These are phyloP conservation scores for Guaruba guarouba DNA, from an alignment of 2,113 vertebrate genomes.

Conservation along the genomic window DNA sequence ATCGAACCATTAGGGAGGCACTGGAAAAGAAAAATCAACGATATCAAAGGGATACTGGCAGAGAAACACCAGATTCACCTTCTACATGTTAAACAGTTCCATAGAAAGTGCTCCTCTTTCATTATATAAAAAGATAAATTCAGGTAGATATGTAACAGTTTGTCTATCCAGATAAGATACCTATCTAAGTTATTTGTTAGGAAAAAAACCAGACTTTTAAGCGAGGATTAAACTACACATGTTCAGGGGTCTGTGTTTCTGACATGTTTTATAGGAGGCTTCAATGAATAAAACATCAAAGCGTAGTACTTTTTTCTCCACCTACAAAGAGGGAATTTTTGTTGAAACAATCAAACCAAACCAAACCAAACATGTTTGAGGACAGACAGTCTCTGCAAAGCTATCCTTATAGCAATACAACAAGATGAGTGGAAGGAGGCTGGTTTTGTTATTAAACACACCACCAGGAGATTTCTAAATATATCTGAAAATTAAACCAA, in stretches of 20 bases:
- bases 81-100: background rate
- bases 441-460: background rate
- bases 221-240: background rate
- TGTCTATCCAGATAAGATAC: background rate
- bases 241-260: background rate
- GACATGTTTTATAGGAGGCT: background rate
- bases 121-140: background rate
- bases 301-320: background rate
- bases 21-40: constrained; percentile 67
- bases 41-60: background rate
- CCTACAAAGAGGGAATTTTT: background rate
- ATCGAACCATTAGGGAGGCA: constrained; percentile 88
- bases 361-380: background rate
- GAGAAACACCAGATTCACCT: background rate
- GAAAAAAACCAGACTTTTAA: background rate
- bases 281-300: background rate
- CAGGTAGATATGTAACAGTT: background rate
- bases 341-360: background rate
- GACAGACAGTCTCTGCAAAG: background rate
- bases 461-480: background rate
- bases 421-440: accelerated
- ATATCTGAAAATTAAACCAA: background rate
- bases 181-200: background rate
- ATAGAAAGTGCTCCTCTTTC: background rate
- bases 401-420: background rate